Base-by-base conservation (phyloP, 2,797 vertebrate genomes). In the Eupleurogrammus muticus region DNA sequence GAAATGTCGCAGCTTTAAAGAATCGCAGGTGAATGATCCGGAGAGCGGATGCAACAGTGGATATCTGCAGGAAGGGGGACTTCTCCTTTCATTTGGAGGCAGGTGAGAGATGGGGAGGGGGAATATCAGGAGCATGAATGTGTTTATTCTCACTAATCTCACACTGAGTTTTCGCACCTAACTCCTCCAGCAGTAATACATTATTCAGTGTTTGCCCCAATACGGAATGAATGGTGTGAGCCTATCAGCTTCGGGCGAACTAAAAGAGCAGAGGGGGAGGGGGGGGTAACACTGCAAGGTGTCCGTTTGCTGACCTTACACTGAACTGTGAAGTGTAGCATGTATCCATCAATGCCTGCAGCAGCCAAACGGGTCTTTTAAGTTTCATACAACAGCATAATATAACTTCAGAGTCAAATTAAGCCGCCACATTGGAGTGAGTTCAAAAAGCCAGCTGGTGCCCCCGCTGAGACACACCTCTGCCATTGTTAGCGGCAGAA, bases 121-220 rank as follows among this genome's bases (percentile, higher is more conserved):
- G 69, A 75, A 82, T 60, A 20, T 63, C 86, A 75, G 71, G 49
- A 70, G 52, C 46, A 70, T 23, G 34, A 75, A 74, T 65, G 47
- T 62, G 65, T 79, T 82, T 80, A 66, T 84, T 85, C 61, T 70
- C 72, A 35, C 79, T 69, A 77, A 86, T 86, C 67, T 82, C 85
- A 80, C 75, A 61, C 80, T 55, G 66, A 70, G 65, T 77, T 80
- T 81, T 88, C 47, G 57, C 90, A 91, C 84, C 74, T 71, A 67
- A 54, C 64, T 73, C 66, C 80, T 87, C 70, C 70, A 64, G 57
- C 69, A 61, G 23, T 59, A 47, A 86, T 89, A 20, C 79, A 91
- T 91, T 87, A 91, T 91, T 89, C 88, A 91, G 88, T 84, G 89
- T 87, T 86, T 80, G 81, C 61, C 78, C 81, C 77, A 36, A 75